A percentile compares a stretch with the other conserved stretches of the same genome.
Conservation (phyloP, 2,888 invertebrate genomes). For the Asteroscopus sphinx region DNA sequence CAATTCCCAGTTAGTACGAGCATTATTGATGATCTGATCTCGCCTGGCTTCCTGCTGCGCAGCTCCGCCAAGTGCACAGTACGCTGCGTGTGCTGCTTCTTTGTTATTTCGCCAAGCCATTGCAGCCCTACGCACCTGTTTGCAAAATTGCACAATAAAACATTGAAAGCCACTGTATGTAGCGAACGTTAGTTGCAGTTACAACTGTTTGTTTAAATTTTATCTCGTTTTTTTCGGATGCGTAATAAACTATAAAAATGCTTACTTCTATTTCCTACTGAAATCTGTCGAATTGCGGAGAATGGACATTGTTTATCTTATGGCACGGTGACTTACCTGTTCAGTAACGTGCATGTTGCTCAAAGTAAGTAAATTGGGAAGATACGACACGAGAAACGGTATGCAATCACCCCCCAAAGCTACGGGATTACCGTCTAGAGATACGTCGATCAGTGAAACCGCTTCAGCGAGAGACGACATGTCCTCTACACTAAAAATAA, state of each 20-base stretch:
- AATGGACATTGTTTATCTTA: background rate
- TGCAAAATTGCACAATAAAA: constrained; percentile 2
- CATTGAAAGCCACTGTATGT: background rate
- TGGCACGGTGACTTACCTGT: constrained; percentile 82
- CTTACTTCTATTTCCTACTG: background rate
- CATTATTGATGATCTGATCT: constrained; percentile 96
- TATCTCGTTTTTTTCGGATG: no score
- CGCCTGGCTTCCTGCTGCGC: constrained; percentile 91
- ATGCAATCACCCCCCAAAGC: constrained; percentile 95
- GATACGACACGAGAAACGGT: constrained; percentile 94
- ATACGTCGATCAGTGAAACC: constrained; percentile 93
- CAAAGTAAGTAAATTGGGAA: constrained; percentile 92
- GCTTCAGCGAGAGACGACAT: constrained; percentile 95
- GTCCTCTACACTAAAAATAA: constrained; percentile 93
- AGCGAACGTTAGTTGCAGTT: no score
- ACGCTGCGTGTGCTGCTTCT: constrained; percentile 92
- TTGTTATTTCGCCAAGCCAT: constrained; percentile 95
- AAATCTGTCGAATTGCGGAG: background rate
- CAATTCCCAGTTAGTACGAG: constrained; percentile 96
- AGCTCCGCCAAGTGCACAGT: constrained; percentile 90
- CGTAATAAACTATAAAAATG: no score
- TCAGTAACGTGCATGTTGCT: constrained; percentile 95
- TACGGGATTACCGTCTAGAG: constrained; percentile 96
- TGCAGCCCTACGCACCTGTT: constrained; percentile 92
- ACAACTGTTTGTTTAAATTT: no score